phyloP scores from a whole-genome alignment of 2,113 vertebrate genomes.

The Theristicus caerulescens region DNA sequence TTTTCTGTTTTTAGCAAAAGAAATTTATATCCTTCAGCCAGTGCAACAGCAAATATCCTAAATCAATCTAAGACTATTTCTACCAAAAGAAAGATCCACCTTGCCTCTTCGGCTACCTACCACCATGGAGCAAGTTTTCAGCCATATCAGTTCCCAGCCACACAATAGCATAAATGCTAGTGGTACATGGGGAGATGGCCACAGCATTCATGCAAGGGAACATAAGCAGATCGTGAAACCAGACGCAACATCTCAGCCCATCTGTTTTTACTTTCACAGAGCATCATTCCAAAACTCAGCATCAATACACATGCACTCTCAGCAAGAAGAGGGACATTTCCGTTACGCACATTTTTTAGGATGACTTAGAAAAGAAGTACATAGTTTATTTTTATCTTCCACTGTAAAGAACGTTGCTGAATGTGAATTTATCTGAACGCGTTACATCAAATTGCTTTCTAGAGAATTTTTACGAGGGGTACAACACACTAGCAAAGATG shows the following conservation, averaged over 20 bases:
- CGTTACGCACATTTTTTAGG: background rate
- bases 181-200: background rate
- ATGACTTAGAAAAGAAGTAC: background rate
- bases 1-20: background rate
- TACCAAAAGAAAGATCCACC: background rate
- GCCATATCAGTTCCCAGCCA: background rate
- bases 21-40: background rate
- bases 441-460: background rate
- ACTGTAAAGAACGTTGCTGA: background rate
- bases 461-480: background rate
- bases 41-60: background rate
- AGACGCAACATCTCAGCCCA: background rate
- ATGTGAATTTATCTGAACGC: background rate
- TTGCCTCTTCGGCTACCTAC: background rate
- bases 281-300: background rate
- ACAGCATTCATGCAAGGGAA: background rate
- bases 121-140: background rate
- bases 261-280: background rate
- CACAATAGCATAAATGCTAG: background rate
- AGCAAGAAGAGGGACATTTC: background rate
- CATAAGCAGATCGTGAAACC: background rate
- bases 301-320: background rate
- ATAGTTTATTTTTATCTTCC: background rate
- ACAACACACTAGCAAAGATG: background rate
- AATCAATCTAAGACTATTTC: background rate